Evolutionary conservation across 2,888 invertebrate species (phyloP).

Genomic region (Elegia similella): DNA sequence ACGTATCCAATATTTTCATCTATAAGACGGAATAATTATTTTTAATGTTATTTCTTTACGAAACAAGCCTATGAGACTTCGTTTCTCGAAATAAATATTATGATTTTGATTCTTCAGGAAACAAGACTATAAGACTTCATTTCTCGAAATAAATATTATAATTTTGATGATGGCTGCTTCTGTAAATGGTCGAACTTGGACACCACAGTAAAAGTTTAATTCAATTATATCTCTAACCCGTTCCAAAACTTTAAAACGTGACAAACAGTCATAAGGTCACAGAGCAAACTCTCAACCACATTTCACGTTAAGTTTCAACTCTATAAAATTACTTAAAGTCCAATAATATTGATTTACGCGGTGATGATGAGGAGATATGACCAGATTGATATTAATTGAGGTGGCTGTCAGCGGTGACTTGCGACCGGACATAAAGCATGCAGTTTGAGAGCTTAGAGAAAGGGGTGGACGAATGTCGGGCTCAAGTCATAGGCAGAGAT

Average conservation of each 20-base stretch:
- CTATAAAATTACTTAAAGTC: slow-evolving; percentile 7
- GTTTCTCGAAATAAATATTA: too few relatives aligned
- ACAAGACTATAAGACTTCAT: too few relatives aligned
- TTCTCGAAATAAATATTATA: too few relatives aligned
- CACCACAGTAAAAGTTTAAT: neutral
- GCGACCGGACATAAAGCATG: slow-evolving; percentile 10
- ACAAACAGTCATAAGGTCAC: slow-evolving; percentile 1
- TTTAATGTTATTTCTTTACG: too few relatives aligned
- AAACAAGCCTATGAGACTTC: too few relatives aligned
- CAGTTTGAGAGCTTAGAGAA: neutral
- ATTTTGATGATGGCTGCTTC: neutral
- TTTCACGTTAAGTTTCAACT: neutral
- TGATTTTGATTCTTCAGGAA: too few relatives aligned
- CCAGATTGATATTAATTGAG: slow-evolving; percentile 74
- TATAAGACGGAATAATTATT: too few relatives aligned
- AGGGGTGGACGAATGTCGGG: neutral
- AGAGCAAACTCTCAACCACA: slow-evolving; percentile 15
- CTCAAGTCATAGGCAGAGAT: neutral
- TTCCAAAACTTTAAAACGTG: slow-evolving; percentile 1
- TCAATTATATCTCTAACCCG: neutral
- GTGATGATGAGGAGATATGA: slow-evolving; percentile 29
- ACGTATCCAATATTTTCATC: too few relatives aligned
- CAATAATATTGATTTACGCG: slow-evolving; percentile 59
- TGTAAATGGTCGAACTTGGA: neutral
- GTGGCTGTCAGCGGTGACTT: slow-evolving; percentile 16